Percentiles rank a stretch among this genome's conserved stretches.
Evolutionary conservation across 92 coral and sea anemone species (phyloP).

Genomic region (Siderastrea siderea): DNA sequence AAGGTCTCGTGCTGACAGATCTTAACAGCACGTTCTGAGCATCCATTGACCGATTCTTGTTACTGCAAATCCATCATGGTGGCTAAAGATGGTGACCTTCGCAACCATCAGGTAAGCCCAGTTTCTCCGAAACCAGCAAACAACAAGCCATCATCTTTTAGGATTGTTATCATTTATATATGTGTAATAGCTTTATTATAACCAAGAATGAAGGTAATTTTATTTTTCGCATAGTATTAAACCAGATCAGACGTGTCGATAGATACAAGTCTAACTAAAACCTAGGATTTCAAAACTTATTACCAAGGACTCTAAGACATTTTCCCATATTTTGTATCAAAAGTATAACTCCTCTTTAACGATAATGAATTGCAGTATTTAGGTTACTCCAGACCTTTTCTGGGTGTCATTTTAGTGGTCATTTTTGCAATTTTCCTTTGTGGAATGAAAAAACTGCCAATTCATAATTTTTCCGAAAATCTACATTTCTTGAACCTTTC

Average conservation of each 20-base stretch:
- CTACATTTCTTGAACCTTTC: no score
- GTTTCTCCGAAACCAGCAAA: not conserved
- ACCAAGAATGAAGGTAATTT: not conserved
- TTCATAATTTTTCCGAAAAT: no score
- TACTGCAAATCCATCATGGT: not conserved
- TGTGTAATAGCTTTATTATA: not conserved
- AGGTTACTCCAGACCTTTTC: not conserved
- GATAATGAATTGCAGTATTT: not conserved
- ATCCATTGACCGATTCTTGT: not conserved
- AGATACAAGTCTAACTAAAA: no score
- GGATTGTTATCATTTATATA: not conserved
- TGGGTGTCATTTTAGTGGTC: no score
- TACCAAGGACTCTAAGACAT: not conserved
- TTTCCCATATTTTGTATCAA: not conserved
- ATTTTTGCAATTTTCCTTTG: no score
- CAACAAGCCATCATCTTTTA: not conserved
- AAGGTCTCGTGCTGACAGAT: not conserved
- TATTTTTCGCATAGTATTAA: no score
- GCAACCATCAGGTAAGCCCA: not conserved
- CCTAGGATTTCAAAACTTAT: no score
- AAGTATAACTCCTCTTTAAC: no score
- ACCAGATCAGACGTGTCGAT: no score
- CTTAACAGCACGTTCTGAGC: not conserved
- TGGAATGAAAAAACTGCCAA: no score
- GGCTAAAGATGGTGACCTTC: not conserved